These are phyloP conservation scores for Dendrolimus houi DNA, from an alignment of 2,888 invertebrate species.

Conservation along the genomic window DNA sequence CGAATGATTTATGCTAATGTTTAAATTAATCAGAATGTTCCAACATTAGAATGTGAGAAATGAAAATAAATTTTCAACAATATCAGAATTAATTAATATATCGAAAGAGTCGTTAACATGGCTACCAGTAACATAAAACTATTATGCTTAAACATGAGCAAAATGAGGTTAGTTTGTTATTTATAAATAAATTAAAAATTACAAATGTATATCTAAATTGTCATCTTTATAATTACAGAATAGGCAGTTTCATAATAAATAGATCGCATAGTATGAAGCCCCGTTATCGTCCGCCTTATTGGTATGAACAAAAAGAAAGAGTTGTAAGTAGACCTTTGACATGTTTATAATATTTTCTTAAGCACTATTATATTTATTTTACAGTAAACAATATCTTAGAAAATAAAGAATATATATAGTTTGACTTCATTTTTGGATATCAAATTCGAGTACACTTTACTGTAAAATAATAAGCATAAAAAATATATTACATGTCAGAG, in stretches of 20 bases:
- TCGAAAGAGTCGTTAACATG: conserved; percentile 21
- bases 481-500: no score
- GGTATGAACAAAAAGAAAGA: conserved; percentile 81
- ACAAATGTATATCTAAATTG: not conserved
- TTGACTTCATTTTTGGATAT: no score
- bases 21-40: no score
- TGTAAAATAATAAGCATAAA: no score
- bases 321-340: conserved; percentile 66
- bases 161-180: conserved; percentile 37
- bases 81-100: not conserved
- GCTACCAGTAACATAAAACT: conserved; percentile 38
- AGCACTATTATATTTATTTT: no score
- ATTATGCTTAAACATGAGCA: conserved; percentile 36
- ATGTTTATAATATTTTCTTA: not conserved
- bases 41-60: conserved; percentile 1
- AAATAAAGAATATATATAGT: no score
- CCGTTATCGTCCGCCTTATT: conserved; percentile 81
- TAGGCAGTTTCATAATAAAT: conserved; percentile 33
- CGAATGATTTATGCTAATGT: no score
- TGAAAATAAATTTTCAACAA: not conserved
- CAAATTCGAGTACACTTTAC: no score
- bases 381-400: no score
- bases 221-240: conserved; percentile 31
- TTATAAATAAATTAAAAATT: not conserved
- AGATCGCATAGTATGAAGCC: conserved; percentile 51